Base-by-base conservation (phyloP, 1,140 invertebrate species). In the Saxidomus purpurata region DNA sequence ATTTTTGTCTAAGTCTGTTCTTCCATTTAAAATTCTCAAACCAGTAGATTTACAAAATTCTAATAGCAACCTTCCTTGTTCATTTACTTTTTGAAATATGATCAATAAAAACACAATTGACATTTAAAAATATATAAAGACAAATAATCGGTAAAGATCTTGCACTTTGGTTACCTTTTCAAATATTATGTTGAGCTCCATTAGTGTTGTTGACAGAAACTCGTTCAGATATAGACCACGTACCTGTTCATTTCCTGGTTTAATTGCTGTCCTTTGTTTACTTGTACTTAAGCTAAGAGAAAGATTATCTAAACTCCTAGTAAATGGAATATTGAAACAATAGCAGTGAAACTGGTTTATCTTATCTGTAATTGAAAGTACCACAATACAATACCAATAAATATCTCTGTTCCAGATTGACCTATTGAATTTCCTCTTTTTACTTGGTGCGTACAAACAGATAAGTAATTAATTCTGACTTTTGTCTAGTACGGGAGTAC, bases 311-410 rank as follows among this genome's bases (percentile, higher is more conserved):
- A 28, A 63, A 63, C 25, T 11, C 15, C 25, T 9, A 28, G 25
- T 63, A 63, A 63, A 63, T 63, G 25, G 59, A 63, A 28, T 28
- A 63, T 63, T 9, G 59, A 28, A 63, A 63, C 59, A 63, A 63
- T 63, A 28, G 25, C 22, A 9, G 25, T 28, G 22, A 19, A 9
- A 28, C 8, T 28, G n/a, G 9, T 63, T 63, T 25, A 28, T 28
- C 59, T n/a, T 28, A 28, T 9, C 25, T 8, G 8, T 63, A 63
- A 63, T 6, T 63, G 25, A 11, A 63, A 25, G 59, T 28, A 28
- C 4, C 59, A 11, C 6, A 28, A 6, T 63, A 63, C 25, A 15
- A 1, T 28, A 63, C 15, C n/a, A 9, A 63, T 63, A 28, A 63
- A 63, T 63, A 28, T 2, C 4, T n/a, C 15, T 63, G 59, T 6